phyloP scores from a whole-genome alignment of 1,140 invertebrate species.

The Kradibia gibbosae region DNA sequence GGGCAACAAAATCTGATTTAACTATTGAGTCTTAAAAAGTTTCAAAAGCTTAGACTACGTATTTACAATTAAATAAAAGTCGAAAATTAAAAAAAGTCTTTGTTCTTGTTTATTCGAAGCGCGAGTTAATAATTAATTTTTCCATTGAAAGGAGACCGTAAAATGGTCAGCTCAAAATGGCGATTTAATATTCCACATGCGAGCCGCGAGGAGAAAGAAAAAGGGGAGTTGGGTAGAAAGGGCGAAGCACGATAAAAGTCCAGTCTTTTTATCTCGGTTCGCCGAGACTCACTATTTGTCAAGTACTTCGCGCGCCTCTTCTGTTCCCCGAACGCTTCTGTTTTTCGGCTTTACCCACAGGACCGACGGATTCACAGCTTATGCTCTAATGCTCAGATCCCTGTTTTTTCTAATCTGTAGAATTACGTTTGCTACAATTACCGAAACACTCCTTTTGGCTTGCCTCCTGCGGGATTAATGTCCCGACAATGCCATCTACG shows the following conservation, averaged over 20 bases:
- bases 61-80: neutral
- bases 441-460: conserved; percentile 10
- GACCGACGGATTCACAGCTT: neutral
- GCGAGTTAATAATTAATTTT: conserved; percentile 22
- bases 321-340: neutral
- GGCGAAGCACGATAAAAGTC: conserved; percentile 24
- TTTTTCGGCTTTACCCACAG: no score
- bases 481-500: neutral
- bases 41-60: conserved; percentile 1
- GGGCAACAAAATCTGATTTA: conserved; percentile 13
- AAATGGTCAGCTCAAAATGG: neutral
- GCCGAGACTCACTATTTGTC: conserved; percentile 7
- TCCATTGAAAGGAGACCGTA: neutral
- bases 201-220: neutral
- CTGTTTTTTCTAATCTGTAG: neutral
- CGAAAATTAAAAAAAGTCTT: conserved; percentile 3
- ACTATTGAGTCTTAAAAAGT: neutral
- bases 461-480: neutral
- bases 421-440: conserved; percentile 23
- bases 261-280: conserved; percentile 2
- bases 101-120: neutral
- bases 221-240: neutral
- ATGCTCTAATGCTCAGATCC: neutral
- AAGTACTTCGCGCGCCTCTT: neutral
- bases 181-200: conserved; percentile 15